Evolutionary conservation across 2,888 invertebrate genomes (phyloP), one percentile per base, ranked within the genome.

Genomic region (Hirtodrosophila histrioides): DNA sequence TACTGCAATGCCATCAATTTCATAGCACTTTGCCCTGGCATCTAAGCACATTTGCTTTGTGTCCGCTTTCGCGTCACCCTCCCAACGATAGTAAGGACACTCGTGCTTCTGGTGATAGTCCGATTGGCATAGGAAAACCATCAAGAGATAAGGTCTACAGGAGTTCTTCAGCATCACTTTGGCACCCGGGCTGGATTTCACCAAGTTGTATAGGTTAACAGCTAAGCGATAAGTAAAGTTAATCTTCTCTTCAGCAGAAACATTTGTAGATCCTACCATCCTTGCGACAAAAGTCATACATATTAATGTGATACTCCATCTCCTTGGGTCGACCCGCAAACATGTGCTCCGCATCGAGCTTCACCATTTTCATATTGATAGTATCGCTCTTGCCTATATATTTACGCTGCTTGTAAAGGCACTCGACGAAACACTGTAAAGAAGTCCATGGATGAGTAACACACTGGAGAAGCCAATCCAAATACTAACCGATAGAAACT

Each of bases 291-390:
- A 31, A 50, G 0, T 89, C 88, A 11, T 40, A 78, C 75, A 74
- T 65, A 5, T 51, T 62, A 3, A 88, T 68, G 23, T 79, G 66
- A 33, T 82, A 89, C 0, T 75, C 75, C 46, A 60, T 65, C 41
- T 88, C 85, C 43, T 88, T 85, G 5, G 88, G 83, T 2, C 83
- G 56, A 29, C 65, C 62, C 3, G 36, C 66, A 8, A 61, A 83
- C 3, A 57, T 33, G 0, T 67, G 77, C 10, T 83, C 87, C 0
- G 87, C 89, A 45, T 88, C 81, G 4, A 75, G 36, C 27, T 71
- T 78, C 1, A 88, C 79, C 74, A 86, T 83, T 31, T 86, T 88
- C 88, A 88, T 89, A 4, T 89, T 88, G 12, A 88, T 67, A 6
- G 60, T 69, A 7, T 89, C 85, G 27, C 70, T 71, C 29, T 89